phyloP scores from a whole-genome alignment of 2,888 invertebrate genomes.

The Dusona sp. region DNA sequence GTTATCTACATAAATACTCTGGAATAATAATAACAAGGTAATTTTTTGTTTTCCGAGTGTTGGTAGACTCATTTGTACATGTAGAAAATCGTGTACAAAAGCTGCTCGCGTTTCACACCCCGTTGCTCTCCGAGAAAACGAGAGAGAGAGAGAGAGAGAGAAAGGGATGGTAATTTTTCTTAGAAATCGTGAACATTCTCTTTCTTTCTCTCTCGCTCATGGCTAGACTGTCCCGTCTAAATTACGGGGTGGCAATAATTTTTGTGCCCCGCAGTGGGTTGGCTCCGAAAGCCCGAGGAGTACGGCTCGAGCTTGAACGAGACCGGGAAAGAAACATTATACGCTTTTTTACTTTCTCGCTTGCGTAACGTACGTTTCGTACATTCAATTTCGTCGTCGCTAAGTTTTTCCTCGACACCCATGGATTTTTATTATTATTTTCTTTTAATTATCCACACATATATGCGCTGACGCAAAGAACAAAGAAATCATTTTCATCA shows the following conservation, averaged over 20 bases:
- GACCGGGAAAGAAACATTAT: slow-evolving; percentile 54
- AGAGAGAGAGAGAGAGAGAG: slow-evolving; percentile 26
- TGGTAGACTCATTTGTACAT: slow-evolving; percentile 40
- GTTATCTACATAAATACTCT: slow-evolving; percentile 38
- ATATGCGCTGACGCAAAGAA: not conserved
- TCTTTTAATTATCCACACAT: not conserved
- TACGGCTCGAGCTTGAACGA: slow-evolving; percentile 4
- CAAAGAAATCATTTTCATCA: not conserved
- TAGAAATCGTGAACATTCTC: slow-evolving; percentile 75
- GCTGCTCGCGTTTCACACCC: slow-evolving; percentile 72
- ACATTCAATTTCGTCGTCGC: slow-evolving; percentile 59
- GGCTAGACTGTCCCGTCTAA: slow-evolving; percentile 55
- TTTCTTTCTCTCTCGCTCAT: slow-evolving; percentile 63
- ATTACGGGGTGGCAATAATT: slow-evolving; percentile 67
- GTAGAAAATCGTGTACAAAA: slow-evolving; percentile 64
- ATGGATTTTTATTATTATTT: not conserved
- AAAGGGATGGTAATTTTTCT: slow-evolving; percentile 68
- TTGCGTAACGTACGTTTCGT: slow-evolving; percentile 32
- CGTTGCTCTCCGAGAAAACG: slow-evolving; percentile 68
- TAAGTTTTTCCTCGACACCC: slow-evolving; percentile 19
- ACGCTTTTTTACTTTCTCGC: slow-evolving; percentile 27
- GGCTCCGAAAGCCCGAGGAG: slow-evolving; percentile 4
- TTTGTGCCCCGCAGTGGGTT: slow-evolving; percentile 26
- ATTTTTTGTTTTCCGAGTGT: slow-evolving; percentile 50
- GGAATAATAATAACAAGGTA: slow-evolving; percentile 29